phyloP scores from a whole-genome alignment of 2,113 vertebrate genomes.

The Antechinus flavipes region DNA sequence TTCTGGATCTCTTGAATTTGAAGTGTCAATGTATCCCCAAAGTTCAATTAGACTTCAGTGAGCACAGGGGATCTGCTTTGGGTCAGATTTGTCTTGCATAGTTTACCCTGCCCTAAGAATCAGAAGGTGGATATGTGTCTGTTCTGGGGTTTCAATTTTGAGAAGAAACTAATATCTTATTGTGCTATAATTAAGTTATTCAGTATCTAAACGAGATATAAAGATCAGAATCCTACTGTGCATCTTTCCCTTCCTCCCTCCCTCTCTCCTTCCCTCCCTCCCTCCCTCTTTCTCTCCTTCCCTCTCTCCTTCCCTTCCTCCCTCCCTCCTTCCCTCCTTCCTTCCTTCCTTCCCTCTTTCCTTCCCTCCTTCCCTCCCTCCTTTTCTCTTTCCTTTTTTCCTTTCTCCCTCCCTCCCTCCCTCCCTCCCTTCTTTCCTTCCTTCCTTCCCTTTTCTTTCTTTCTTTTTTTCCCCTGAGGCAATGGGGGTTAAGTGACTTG shows the following conservation, averaged over 20 bases:
- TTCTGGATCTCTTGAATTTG: not conserved
- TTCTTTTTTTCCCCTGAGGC: too few relatives aligned
- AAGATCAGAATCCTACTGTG: not conserved
- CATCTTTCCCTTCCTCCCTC: too few relatives aligned
- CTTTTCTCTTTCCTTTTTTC: too few relatives aligned
- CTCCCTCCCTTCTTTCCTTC: too few relatives aligned
- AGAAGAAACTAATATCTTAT: not conserved
- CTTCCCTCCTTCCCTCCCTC: too few relatives aligned
- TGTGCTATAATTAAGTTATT: not conserved
- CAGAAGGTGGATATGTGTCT: not conserved
- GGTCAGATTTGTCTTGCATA: not conserved
- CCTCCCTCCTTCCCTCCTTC: too few relatives aligned
- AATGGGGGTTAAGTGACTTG: too few relatives aligned
- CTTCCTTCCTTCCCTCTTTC: fast-evolving
- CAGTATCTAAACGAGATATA: not conserved
- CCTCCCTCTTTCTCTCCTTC: too few relatives aligned
- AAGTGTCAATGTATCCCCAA: not conserved
- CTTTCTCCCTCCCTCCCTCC: too few relatives aligned
- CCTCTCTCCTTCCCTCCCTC: too few relatives aligned
- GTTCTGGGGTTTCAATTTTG: not conserved
- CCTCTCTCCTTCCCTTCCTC: too few relatives aligned
- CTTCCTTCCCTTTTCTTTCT: too few relatives aligned
- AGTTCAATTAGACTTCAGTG: not conserved
- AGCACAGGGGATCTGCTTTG: not conserved
- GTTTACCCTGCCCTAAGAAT: not conserved